phyloP scores from a whole-genome alignment of 2,797 vertebrate species.

The Graptemys geographica region DNA sequence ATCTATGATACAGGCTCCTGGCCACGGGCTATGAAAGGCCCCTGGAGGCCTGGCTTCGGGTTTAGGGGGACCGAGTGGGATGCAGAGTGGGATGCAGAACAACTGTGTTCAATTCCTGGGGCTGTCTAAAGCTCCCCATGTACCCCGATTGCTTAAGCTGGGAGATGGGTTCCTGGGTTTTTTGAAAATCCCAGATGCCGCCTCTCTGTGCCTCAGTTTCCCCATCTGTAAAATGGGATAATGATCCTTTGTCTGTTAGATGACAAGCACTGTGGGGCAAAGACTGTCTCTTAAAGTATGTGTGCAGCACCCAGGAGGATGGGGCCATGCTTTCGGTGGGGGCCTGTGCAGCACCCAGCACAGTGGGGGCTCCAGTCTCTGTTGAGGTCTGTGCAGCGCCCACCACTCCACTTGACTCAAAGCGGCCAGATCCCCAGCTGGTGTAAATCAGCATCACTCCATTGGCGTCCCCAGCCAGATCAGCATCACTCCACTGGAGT shows the following conservation, averaged over 20 bases:
- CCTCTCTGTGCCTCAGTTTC: not conserved
- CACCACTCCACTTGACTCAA: not conserved
- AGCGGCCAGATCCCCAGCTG: not conserved
- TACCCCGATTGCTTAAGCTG: not conserved
- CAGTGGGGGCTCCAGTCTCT: not conserved
- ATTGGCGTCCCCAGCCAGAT: not conserved
- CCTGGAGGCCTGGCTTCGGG: not conserved
- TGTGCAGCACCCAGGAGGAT: not conserved
- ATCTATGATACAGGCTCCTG: not conserved
- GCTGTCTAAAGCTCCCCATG: not conserved
- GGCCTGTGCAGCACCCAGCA: no score
- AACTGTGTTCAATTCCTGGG: not conserved
- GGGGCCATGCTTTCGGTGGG: not conserved
- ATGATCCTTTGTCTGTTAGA: not conserved
- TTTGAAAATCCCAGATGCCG: not conserved
- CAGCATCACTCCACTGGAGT: not conserved
- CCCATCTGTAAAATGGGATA: not conserved
- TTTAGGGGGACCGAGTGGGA: not conserved
- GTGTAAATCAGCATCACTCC: not conserved
- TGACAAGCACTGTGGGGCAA: not conserved
- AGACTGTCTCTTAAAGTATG: not conserved
- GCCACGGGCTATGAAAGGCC: not conserved
- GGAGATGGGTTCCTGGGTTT: not conserved
- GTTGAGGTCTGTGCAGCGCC: not conserved
- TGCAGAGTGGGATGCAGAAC: not conserved